Base-by-base conservation (phyloP, 2,797 vertebrate genomes). In the Vipera ursinii region DNA sequence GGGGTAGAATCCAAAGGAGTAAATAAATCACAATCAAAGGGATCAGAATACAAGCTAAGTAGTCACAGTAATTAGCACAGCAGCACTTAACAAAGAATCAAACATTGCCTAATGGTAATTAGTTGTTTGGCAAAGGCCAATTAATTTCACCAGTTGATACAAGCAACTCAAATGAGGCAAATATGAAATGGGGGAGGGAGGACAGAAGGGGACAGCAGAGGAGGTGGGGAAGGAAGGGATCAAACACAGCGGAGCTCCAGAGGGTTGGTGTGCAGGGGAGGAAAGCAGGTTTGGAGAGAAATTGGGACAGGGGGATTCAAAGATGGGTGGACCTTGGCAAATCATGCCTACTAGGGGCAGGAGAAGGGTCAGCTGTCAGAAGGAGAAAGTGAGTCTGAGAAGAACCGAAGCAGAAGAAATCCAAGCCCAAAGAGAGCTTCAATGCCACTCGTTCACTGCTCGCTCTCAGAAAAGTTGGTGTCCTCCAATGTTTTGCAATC, bases 31-130 rank as follows among this genome's bases (percentile, higher is more conserved):
- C 63, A 13, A 44, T 87, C 56, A 51, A 73, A 88, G 26, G 22
- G 91, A 48, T 78, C 53, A 38, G 15, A 91, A 65, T 38, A 38
- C 65, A 63, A 88, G 63, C 86, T 73, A 78, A 48, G 86, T 73
- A 28, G 86, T 92, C 86, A n/a, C 53, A 92, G 89, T 59, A 63
- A 9, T 93, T 17, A 89, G 26, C 38, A 53, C 93, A 91, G n/a
- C 60, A 91, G 85, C 90, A 87, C 85, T 48, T 87, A 86, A 87
- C 4, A 17, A 89, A 93, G 82, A 59, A 92, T 65, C 63, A 94
- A 94, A 89, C 38, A 87, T 59, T 48, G 86, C 53, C 56, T 87
- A 87, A 32, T 55, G 88, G 91, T 92, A 60, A 92, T 90, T 15
- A 93, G 51, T 5, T 59, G 38, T 20, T 38, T 91, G 91, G 89